Evolutionary conservation across 1,140 invertebrate genomes (phyloP), one percentile per base, ranked within the genome.

Genomic region (Scylla paramamosain): DNA sequence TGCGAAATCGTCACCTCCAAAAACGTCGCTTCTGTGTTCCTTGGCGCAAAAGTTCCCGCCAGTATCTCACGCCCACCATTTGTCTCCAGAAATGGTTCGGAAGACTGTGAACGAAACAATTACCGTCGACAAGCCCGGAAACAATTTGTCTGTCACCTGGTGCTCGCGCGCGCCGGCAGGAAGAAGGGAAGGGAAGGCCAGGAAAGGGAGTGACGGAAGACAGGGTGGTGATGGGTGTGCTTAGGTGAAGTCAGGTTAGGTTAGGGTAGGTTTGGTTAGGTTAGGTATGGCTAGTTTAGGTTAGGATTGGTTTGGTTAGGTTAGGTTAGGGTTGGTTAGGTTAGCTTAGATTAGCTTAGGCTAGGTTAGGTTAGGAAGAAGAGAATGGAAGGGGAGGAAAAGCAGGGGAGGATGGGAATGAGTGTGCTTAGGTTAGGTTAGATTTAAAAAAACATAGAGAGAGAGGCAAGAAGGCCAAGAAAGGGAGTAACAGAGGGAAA

Each of bases 21-120:
- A 39, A 59, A 25, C 67, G 67, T 20, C 67, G 25, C n/a, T 20
- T 1, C 25, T 3, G 67, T 59, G 67, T 25, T 77, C 67, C 20
- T 77, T n/a, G 67, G 20, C 25, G 67, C 67, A 77, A 77, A 77
- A n/a, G 16, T 77, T 77, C 25, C 20, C 67, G 67, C 67, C 25
- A 32, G 31, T 46, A 88, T 88, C 88, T 89, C 88, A 46, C 7
- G 3, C 3, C n/a, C 16, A 48, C 88, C 32, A 48, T 89, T 89
- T 89, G 88, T 89, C 88, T 28, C 6, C 45, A 28, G 91, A 77
- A 77, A 77, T 77, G 52, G 52, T 28, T 31, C 25, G 16, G 52
- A 77, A 89, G 88, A 45, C 45, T 32, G 86, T 46, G 31, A 87
- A 39, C 31, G 31, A 87, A 87, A 87, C 86, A 39, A 87, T 87